Evolutionary conservation across 1,140 invertebrate species (phyloP), one percentile per base, ranked within the genome.

Genomic region (Ctenoplectra terminalis): DNA sequence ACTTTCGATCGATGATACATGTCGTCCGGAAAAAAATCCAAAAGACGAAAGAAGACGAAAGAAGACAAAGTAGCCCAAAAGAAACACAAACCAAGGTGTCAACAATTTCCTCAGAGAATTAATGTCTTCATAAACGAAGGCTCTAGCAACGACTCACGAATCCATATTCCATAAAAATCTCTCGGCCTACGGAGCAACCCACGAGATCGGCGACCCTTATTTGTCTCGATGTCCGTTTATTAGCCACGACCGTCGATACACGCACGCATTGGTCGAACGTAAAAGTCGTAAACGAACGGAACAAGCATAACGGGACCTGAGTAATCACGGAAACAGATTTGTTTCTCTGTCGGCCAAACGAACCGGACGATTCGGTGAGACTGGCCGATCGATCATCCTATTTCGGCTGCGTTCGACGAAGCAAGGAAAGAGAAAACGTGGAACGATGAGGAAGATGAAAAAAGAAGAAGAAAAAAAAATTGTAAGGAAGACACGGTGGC

Each of bases 111-210:
- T 0, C 8, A 20, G 26, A 74, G 37, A 63, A 64, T 64, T 43
- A 48, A 64, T n/a, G n/a, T 64, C 31, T 40, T 48, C 46, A 8
- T 40, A 61, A 26, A 48, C 15, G 23, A 17, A 13, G n/a, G 17
- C 23, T 63, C 37, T 0, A 34, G 20, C 17, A 23, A 0, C 34
- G 23, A 23, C 34, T 37, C 37, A 37, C 23, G 60, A 63, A 50
- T 75, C 37, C 8, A 17, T 43, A 75, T 75, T 64, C 58, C 15
- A 75, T 52, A 64, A 74, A 64, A 64, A 64, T 52, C 31, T n/a
- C 31, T 50, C 43, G 31, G 6, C 17, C 72, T 6, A 6, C 15
- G 20, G n/a, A n/a, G n/a, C 20, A 3, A 0, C 11, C 2, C 9
- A 4, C 6, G 26, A 15, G 26, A 29, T 43, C 26, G 6, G 9